Evolutionary conservation across 2,888 invertebrate species (phyloP), one percentile per base, ranked within the genome.

Genomic region (Lissonota sp.): DNA sequence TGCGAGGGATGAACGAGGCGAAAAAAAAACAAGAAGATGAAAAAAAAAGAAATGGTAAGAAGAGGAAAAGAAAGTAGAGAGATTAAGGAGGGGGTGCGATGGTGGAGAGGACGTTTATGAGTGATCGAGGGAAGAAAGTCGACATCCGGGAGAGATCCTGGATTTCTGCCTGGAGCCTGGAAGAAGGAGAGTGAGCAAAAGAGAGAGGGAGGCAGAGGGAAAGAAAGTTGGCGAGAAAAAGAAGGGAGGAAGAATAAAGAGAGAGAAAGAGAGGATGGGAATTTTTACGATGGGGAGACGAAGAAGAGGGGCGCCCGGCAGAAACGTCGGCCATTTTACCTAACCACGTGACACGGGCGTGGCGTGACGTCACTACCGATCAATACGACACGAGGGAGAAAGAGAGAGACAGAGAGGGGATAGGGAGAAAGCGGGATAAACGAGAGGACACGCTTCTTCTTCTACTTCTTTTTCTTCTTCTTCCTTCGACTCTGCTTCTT

Each of bases 291-390:
- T 51, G 67, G 62, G 51, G 40, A 55, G 55, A 37, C 64, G 79
- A 69, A 73, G 77, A 67, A 74, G 80, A 76, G 84, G 83, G 80
- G 83, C 76, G 82, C 78, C 57, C 75, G 79, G 80, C 81, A 71
- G 72, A 40, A 72, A 40, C 76, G 85, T 86, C 90, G 88, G 91
- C 90, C 90, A 90, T 90, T 88, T 89, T 89, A 81, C 85, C 72
- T 83, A 82, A 89, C 88, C 91, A 91, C 91, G 91, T 90, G 91
- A 90, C 87, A 90, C 90, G 91, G 91, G 91, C 90, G 91, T 90
- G 90, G 90, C 90, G 90, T 91, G 89, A 91, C 91, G 90, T 91
- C 91, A 91, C 86, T 84, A 83, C 77, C 90, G 91, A 91, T 91
- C 91, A 91, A 91, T 91, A 91, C 90, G 80, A 87, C 88, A 87